Base-by-base conservation (phyloP, 1,140 invertebrate genomes). In the Polyergus mexicanus region DNA sequence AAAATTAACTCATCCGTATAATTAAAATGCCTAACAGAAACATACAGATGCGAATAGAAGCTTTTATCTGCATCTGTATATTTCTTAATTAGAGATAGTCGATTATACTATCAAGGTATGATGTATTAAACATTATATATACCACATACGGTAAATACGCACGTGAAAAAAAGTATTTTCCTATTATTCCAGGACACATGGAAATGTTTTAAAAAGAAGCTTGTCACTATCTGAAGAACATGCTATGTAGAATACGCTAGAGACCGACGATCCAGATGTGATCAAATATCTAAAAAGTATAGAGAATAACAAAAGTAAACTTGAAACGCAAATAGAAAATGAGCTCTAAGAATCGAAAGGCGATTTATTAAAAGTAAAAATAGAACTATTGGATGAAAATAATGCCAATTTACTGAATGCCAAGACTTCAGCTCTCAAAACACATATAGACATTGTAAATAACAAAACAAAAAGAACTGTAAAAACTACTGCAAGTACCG, bases 181-280 rank as follows among this genome's bases (percentile, higher is more conserved):
- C 19, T 41, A 22, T 66, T 66, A 41, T 66, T 41, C 10, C 35
- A 44, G 65, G 2, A 44, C 65, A 41, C 65, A 25, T 16, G 38
- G 41, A 0, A 69, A 69, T 69, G 8, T 69, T 28, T 25, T 69
- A 38, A 69, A 69, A 47, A 44, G 25, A 69, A 69, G 22, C 6
- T 19, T 69, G 10, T 51, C 66, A 66, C 8, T 19, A 66, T 38
- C 63, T 66, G 19, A 66, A 66, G 63, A 66, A 2, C 22, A 35
- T 65, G n/a, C 19, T 58, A 58, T 8, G 25, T 66, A 16, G 60
- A 16, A 63, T 32, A 32, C 13, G 16, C 8, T 38, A 38, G 35
- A 35, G 25, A 28, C 25, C 1, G 66, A 47, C 5, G 22, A 47
- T 69, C 6, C 22, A 28, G 66, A 69, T 51, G 11, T 69, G 2